A percentile compares a stretch with the other conserved stretches of the same genome.
Evolutionary conservation across 2,797 vertebrate species (phyloP).

Genomic region (Tachyglossus aculeatus): DNA sequence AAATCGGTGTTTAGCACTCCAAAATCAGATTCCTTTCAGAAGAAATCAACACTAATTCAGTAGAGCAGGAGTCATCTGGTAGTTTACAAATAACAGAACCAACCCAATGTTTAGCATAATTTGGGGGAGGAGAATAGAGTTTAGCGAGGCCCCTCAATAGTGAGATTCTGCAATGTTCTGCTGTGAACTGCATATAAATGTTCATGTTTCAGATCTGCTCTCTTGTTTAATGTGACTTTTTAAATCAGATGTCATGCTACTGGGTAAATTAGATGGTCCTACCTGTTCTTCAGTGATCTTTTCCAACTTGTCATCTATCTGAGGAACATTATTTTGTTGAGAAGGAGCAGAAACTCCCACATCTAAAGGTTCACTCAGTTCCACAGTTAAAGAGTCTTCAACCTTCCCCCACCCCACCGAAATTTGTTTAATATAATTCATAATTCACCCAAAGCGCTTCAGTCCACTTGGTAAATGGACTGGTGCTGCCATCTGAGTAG

Average conservation of each 20-base stretch:
- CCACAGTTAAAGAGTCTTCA: no score
- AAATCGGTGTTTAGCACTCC: conserved; percentile 34
- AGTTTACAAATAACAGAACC: conserved; percentile 13
- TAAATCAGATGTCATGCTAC: not conserved
- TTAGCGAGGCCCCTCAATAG: not conserved
- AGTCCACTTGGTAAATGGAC: no score
- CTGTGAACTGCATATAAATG: not conserved
- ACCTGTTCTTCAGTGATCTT: conserved; percentile 60
- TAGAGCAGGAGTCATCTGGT: not conserved
- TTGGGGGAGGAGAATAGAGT: not conserved
- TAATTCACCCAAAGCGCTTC: no score
- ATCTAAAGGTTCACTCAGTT: conserved; percentile 39
- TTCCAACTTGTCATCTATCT: conserved; percentile 40
- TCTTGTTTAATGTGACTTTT: not conserved
- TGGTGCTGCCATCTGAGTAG: no score
- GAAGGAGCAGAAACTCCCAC: conserved; percentile 10
- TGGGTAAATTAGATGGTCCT: not conserved
- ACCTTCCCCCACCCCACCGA: no score
- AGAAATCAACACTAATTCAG: conserved; percentile 18
- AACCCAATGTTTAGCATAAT: conserved; percentile 8
- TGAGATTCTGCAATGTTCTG: not conserved
- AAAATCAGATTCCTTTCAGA: conserved; percentile 34
- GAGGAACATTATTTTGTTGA: conserved; percentile 48
- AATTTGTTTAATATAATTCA: no score
- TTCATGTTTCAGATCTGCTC: not conserved